Base-by-base conservation (phyloP, 2,113 vertebrate genomes). In the Trichomycterus rosablanca region DNA sequence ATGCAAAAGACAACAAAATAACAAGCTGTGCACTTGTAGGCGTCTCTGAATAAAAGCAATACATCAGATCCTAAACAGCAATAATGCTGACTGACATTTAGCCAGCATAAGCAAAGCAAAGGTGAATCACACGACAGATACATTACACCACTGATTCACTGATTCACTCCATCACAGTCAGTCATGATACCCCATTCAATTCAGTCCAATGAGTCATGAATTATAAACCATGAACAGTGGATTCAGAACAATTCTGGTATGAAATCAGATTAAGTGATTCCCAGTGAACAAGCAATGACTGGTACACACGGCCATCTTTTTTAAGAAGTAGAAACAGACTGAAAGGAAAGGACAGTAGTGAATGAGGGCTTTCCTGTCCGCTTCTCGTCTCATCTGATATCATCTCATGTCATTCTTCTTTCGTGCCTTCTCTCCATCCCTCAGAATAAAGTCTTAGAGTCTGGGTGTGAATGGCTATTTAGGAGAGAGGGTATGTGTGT, bases 121-220 rank as follows among this genome's bases (percentile, higher is more conserved):
- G 37, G 43, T 39, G 49, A 46, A 55, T 48, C 40, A 54, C 39
- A 72, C 53, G 42, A 59, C 55, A 67, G 32, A 63, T 35, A 49
- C 70, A 49, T 67, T 40, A 28, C 53, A 40, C 16, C 46, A 66
- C 56, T 24, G 40, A 66, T 50, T 71, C 58, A 62, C 58, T 46
- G 52, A 61, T 54, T 66, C 69, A 62, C 53, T 53, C 35, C 12
- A 43, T 55, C 24, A 71, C 45, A 60, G 28, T 51, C 53, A 32
- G 46, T 32, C 42, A 4, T 48, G 24, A 19, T 12, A 63, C 23
- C 28, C 56, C 9, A 35, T 35, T 35, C 56, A 1, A 42, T 53
- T 72, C 59, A 67, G 70, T 67, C 54, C 20, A 24, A 67, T 60
- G 65, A 72, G 53, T 72, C 34, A 45, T 34, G 64, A 66, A 40